phyloP scores from a whole-genome alignment of 2,113 vertebrate species.

The Eptatretus burgeri region DNA sequence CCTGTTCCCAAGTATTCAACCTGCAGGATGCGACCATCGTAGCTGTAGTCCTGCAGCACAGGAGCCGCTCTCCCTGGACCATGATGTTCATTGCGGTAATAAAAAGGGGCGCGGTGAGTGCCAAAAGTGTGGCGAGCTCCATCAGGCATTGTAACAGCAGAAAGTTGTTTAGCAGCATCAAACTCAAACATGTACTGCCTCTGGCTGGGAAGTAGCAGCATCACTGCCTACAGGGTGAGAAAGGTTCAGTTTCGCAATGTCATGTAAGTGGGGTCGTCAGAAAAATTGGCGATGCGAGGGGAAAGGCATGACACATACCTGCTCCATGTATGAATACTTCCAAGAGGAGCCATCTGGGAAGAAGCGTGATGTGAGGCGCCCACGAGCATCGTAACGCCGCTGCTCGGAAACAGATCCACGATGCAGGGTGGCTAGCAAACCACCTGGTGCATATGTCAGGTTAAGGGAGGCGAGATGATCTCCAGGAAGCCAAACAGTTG shows the following conservation, averaged over 20 bases:
- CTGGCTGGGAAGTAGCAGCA: conserved; percentile 4
- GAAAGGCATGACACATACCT: conserved; percentile 22
- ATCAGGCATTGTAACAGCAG: neutral
- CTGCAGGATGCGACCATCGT: neutral
- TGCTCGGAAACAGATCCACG: conserved; percentile 57
- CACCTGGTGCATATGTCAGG: neutral
- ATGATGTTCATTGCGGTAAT: neutral
- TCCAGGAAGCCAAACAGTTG: neutral
- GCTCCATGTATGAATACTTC: conserved; percentile 95
- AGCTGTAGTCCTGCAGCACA: neutral
- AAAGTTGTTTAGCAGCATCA: neutral
- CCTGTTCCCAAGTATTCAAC: neutral
- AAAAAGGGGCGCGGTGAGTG: neutral
- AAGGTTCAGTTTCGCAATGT: no score
- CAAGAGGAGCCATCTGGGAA: conserved; percentile 88
- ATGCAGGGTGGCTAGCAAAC: neutral
- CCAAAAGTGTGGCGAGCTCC: neutral
- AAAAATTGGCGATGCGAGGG: no score
- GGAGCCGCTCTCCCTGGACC: neutral
- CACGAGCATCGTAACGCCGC: conserved; percentile 60
- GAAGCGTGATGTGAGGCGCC: conserved; percentile 52
- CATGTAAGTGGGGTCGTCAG: no score
- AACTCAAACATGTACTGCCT: conserved; percentile 1
- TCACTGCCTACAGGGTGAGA: neutral
- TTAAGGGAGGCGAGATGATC: neutral